Evolutionary conservation across 37 sponge, comb jelly and placozoan genomes (phyloP), one percentile per base, ranked within the genome.

Genomic region (Bolinopsis microptera): DNA sequence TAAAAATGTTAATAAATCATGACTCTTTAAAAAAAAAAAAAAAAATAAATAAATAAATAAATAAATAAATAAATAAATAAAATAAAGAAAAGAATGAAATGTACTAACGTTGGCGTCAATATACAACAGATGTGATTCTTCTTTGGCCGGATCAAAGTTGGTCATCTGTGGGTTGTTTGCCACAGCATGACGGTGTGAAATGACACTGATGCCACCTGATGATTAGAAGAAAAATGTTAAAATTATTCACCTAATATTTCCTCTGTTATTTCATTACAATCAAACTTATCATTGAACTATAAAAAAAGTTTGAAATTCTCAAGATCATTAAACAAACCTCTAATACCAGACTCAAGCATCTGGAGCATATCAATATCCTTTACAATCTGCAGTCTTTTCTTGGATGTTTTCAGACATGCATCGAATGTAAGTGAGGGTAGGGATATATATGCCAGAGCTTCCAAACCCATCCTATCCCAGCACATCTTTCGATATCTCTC

Each of bases 391-490:
- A 86, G 90, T 30, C 26, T 86, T 30, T 39, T 86, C 8, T 38
- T 28, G 16, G 90, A 39, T 21, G 39, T 40, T 39, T 86, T 86
- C 1, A 86, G 61, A 86, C 90, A 86, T 9, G 90, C 90, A 86
- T 86, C 90, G 36, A 41, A 86, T 39, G 90, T 86, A 2, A 86
- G 90, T 0, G 22, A n/a, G 27, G 90, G 90, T 25, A 86, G 61
- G 24, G 90, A 86, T 5, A 86, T 34, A 86, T 86, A 86, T 21
- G 2, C 1, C 30, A 86, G 90, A 37, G 90, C 61, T 34, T 86
- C 90, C 90, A 86, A 86, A 24, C 90, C 90, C 90, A 86, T 86
- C 8, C 90, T 28, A 0, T 86, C 61, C 90, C 90, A 86, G 61
- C 90, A 86, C 36, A 86, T 86, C 8, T 28, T 48, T 86, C 90